A percentile compares a stretch with the other conserved stretches of the same genome.
These are phyloP conservation scores for Gymnothorax reevesii DNA, from an alignment of 2,797 vertebrate species.

Conservation along the genomic window DNA sequence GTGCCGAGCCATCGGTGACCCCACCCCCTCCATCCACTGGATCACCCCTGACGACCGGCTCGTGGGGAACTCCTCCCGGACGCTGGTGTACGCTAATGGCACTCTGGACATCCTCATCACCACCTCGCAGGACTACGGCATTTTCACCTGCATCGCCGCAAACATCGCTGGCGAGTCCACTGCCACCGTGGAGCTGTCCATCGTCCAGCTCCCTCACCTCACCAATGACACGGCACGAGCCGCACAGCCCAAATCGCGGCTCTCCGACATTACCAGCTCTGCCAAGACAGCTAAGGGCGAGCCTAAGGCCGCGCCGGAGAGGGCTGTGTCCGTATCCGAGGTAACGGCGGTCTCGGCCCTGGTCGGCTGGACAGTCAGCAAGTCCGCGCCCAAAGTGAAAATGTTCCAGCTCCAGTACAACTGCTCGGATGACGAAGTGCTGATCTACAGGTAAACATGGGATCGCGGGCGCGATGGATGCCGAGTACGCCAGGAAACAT, in stretches of 20 bases:
- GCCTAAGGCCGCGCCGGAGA: constrained; percentile 76
- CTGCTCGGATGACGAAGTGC: constrained; percentile 91
- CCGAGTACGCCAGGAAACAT: not conserved
- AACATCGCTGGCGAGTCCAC: constrained; percentile 92
- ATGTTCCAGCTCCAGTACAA: constrained; percentile 98
- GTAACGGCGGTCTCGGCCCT: constrained; percentile 87
- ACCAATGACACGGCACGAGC: constrained; percentile 81
- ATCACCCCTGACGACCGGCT: constrained; percentile 85
- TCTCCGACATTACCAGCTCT: constrained; percentile 89
- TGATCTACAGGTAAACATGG: constrained; percentile 88
- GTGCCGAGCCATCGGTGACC: constrained; percentile 90
- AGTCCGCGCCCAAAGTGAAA: constrained; percentile 87
- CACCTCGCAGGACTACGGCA: constrained; percentile 89
- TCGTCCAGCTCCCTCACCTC: constrained; percentile 89
- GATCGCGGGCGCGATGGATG: not conserved
- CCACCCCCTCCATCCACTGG: constrained; percentile 88
- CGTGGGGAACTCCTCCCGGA: constrained; percentile 85
- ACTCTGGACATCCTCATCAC: constrained; percentile 90
- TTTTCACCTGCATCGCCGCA: constrained; percentile 92
- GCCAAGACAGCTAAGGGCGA: constrained; percentile 78
- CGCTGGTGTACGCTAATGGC: constrained; percentile 80
- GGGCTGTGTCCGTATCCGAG: constrained; percentile 81
- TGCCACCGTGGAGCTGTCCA: constrained; percentile 83
- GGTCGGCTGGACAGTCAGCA: constrained; percentile 88
- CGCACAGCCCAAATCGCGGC: constrained; percentile 80